Evolutionary conservation across 1,140 invertebrate species (phyloP), one percentile per base, ranked within the genome.

Genomic region (Cherax destructor): DNA sequence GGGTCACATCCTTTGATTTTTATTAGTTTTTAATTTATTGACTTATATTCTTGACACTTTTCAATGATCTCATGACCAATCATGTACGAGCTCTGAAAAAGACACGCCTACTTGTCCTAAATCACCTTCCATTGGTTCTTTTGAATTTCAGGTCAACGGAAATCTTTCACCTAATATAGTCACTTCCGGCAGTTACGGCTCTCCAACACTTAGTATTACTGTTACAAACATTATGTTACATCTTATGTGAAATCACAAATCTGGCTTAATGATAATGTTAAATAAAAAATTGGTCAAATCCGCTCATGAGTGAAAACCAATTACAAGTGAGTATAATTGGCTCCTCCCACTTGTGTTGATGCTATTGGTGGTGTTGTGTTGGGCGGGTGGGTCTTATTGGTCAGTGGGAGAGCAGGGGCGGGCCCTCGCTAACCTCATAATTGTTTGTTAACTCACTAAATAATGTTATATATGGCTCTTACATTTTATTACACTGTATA

Each of bases 281-380:
- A 72, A 77, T 10, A 77, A 30, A 50, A 77, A 79, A 61, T 41
- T 50, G 11, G 6, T 49, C 59, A 77, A 59, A 87, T 59, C 50
- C 61, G 59, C 56, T 56, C 24, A 77, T 87, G 85, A 87, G 24
- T 74, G 85, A 87, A 87, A 87, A 87, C 85, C 85, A 87, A 87
- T 87, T 87, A 87, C 74, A 65, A 79, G 85, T 50, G 52, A 87
- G 85, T 77, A 87, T 78, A 87, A 87, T 87, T 87, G 85, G 85
- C 85, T 87, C 85, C 85, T 87, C 85, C 85, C 85, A 77, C 85
- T 18, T 30, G 85, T 21, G n/a, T 21, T 30, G 47, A 30, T 50
- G 30, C 74, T 56, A 87, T 87, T 87, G 85, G 85, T 79, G n/a
- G n/a, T 16, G 2, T 56, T 47, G 59, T 41, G 7, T 2, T 56